Evolutionary conservation across 2,113 vertebrate species (phyloP), one percentile per base, ranked within the genome.

Genomic region (Amphiprion ocellaris): DNA sequence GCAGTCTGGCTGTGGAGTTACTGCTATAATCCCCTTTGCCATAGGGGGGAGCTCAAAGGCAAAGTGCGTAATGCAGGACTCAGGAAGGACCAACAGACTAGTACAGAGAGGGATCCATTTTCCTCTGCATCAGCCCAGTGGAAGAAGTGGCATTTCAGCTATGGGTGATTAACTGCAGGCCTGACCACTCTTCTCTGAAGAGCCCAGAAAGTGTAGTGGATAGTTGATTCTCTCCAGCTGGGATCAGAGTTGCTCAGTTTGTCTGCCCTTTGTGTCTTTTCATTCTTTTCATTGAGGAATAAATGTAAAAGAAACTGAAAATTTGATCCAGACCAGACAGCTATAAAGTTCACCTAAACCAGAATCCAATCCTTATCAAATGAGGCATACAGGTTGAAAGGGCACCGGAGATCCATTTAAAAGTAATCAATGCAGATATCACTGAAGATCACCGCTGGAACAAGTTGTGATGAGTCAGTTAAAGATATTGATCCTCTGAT

Each of bases 21-120:
- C 53, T 91, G 90, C 77, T 86, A 77, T 91, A 79, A 91, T 74
- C 53, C 60, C 66, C 72, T 82, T 74, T 55, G 69, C 90, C 92
- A 93, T 89, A 41, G 85, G 92, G 85, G 90, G 92, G 92, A 90
- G 91, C 92, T 91, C 89, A 90, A 90, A 91, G 89, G 86, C 88
- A 91, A 87, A 89, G 70, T 81, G 79, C 89, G 66, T 73, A 49
- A 52, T 64, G 55, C 78, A 76, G 63, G 76, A 68, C 41, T 71
- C 17, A 69, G 64, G n/a, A 23, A 71, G 58, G 47, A 80, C 82
- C 73, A 76, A 62, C 69, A 62, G 19, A 80, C 73, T 69, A 14
- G 19, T 47, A 76, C 19, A 82, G 50, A 69, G 24, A 62, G 39
- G 26, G 55, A 72, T 79, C 64, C 16, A 79, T 70, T 66, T 79